Evolutionary conservation across 2,888 invertebrate genomes (phyloP).

Genomic region (Quadroppia sp.): DNA sequence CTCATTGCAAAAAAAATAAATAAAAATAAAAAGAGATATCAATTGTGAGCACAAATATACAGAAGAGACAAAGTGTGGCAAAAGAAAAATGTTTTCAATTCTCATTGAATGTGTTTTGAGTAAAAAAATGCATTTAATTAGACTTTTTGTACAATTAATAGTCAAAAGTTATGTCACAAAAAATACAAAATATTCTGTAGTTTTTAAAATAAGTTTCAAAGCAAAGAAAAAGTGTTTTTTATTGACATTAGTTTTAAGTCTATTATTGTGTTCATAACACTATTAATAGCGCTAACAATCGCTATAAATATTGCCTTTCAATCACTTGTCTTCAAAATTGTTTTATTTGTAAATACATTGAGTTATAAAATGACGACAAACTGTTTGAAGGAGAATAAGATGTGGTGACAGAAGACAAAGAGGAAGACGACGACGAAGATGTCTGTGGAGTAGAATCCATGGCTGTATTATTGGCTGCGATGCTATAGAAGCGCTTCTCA

Average conservation of each 20-base stretch:
- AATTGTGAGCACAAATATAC: not conserved
- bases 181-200: too few relatives aligned
- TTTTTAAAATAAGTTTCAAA: too few relatives aligned
- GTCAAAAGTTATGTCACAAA: too few relatives aligned
- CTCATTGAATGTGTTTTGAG: too few relatives aligned
- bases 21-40: not conserved
- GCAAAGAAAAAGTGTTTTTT: slow-evolving; percentile 14
- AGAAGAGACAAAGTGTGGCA: too few relatives aligned
- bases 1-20: slow-evolving; percentile 1
- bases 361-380: slow-evolving; percentile 28
- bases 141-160: too few relatives aligned
- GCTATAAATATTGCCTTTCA: not conserved
- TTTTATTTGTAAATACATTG: slow-evolving; percentile 3
- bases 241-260: not conserved
- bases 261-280: too few relatives aligned
- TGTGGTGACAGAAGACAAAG: not conserved
- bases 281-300: too few relatives aligned
- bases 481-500: slow-evolving; percentile 37
- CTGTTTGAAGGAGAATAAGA: not conserved
- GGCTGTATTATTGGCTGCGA: not conserved
- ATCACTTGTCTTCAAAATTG: not conserved
- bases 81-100: too few relatives aligned
- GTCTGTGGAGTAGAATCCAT: slow-evolving; percentile 14
- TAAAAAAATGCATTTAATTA: too few relatives aligned
- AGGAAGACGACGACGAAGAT: not conserved